Percentiles rank a stretch among this genome's conserved stretches.
phyloP scores from a whole-genome alignment of 2,888 invertebrate species.

The Pherbina coryleti region DNA sequence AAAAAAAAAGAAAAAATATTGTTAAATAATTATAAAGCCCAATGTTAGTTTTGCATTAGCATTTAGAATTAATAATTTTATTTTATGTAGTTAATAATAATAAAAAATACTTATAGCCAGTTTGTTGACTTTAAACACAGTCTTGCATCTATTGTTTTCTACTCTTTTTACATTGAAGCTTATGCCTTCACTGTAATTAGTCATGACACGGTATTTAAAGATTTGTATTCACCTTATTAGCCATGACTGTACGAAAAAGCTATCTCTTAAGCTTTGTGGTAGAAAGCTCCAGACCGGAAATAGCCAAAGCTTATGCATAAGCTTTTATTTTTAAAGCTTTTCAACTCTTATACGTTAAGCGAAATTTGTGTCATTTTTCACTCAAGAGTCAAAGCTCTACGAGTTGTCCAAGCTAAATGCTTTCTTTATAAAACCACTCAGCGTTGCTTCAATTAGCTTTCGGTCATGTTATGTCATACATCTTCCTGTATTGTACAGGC shows the following conservation, averaged over 20 bases:
- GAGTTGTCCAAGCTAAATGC: not conserved
- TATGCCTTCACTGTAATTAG: too few relatives aligned
- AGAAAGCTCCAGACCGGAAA: not conserved
- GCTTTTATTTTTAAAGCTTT: not conserved
- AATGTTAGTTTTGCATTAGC: too few relatives aligned
- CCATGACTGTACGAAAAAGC: not conserved
- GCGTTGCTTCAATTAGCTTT: not conserved
- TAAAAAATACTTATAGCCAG: too few relatives aligned
- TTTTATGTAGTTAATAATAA: too few relatives aligned
- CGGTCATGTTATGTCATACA: slow-evolving; percentile 16
- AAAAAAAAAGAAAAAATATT: too few relatives aligned
- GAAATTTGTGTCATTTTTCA: not conserved
- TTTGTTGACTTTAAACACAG: too few relatives aligned
- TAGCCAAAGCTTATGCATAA: not conserved
- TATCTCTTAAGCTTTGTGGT: not conserved
- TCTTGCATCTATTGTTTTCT: too few relatives aligned
- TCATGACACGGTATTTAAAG: too few relatives aligned
- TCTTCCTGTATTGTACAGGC: slow-evolving; percentile 53
- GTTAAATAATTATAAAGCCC: too few relatives aligned
- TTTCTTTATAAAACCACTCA: not conserved
- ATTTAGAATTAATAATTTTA: too few relatives aligned
- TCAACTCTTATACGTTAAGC: not conserved
- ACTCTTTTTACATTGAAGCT: too few relatives aligned
- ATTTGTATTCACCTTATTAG: too few relatives aligned
- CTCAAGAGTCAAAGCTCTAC: not conserved